A percentile compares a stretch with the other conserved stretches of the same genome.
Conservation (phyloP, 2,113 vertebrate species). For the Tragelaphus imberbis region DNA sequence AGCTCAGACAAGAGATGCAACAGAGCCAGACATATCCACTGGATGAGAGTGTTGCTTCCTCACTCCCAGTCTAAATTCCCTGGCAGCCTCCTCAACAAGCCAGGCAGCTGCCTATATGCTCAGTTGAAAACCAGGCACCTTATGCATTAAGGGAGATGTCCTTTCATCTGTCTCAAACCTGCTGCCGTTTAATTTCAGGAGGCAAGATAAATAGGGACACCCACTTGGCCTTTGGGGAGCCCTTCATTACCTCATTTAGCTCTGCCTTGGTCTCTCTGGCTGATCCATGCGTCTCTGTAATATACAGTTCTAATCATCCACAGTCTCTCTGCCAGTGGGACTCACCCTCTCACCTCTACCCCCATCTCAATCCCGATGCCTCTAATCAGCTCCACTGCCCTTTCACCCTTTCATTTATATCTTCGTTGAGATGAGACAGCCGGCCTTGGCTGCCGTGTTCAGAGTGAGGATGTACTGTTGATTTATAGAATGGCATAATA, state of each 20-base stretch:
- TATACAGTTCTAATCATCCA: neutral
- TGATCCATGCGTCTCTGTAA: neutral
- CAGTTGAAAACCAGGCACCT: neutral
- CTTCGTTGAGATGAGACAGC: neutral
- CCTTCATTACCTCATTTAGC: neutral
- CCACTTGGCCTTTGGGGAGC: constrained; percentile 33
- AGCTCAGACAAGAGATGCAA: neutral
- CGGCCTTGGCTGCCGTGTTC: neutral
- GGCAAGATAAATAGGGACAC: constrained; percentile 8
- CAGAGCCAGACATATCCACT: neutral
- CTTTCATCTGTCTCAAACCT: neutral
- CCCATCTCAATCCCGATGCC: neutral
- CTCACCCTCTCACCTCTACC: neutral
- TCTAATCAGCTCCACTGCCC: constrained; percentile 35
- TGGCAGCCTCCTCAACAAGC: constrained; percentile 7
- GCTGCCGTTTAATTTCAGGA: constrained; percentile 43
- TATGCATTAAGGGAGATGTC: neutral
- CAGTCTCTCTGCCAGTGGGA: neutral
- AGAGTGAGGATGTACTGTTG: neutral
- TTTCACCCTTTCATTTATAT: constrained; percentile 31
- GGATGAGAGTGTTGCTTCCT: neutral
- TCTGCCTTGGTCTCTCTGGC: neutral
- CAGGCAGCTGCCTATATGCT: neutral
- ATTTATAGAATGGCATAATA: constrained; percentile 7
- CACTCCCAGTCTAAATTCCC: neutral